Base-by-base conservation (phyloP, 2,113 vertebrate species). In the Phasianus colchicus region DNA sequence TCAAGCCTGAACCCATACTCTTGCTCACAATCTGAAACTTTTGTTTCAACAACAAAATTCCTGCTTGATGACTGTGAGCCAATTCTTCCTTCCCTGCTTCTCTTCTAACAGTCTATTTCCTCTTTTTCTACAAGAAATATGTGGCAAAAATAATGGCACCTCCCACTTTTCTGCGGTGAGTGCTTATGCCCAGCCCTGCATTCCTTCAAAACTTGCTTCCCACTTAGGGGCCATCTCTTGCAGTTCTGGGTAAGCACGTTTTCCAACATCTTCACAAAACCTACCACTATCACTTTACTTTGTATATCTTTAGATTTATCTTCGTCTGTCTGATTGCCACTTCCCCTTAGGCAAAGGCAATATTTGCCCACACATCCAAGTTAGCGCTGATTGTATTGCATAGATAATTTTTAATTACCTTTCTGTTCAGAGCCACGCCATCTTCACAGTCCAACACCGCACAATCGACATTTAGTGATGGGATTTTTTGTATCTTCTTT, bases 391-490 rank as follows among this genome's bases (percentile, higher is more conserved):
- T 73, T 71, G 21, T 52, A 92, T 63, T 66, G 74, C 64, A 83
- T 43, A 90, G 90, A 92, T 72, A 88, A 85, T 54, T 85, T 95
- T 72, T 69, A 58, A n/a, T 96, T 98, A 99, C 99, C 99, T 99
- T 99, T 96, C 98, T 99, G 96, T 97, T 99, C 82, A 98, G 96
- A 92, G 99, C 99, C 82, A 99, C 99, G 0, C 99, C 99, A 61
- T 99, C 99, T 97, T 99, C 99, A 72, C 99, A 99, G 97, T 99
- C 99, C 50, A 99, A 95, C 78, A 99, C 99, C 0, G 98, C 99
- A 70, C 99, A 99, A 92, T 99, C 99, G 19, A 99, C 98, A 13
- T 98, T 97, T 79, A 99, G 97, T 6, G 98, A 98, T 5, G 98
- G 95, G 55, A 99, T 98, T 97, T 99, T 99, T 93, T 95, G 90